A percentile compares a stretch with the other conserved stretches of the same genome.
phyloP scores from a whole-genome alignment of 2,888 invertebrate genomes.

The Elegia similella region DNA sequence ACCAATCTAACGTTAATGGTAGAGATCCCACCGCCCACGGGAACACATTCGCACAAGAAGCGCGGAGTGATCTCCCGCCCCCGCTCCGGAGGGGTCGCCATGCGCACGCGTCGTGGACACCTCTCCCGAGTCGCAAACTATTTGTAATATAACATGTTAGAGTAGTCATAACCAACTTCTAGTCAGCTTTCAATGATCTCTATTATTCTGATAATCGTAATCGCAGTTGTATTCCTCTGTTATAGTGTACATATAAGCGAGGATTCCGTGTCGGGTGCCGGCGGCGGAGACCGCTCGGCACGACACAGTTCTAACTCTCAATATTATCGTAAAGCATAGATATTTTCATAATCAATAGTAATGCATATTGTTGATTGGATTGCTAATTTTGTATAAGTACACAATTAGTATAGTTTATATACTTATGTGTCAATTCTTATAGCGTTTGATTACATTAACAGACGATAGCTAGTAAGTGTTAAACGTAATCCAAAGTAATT shows the following conservation, averaged over 20 bases:
- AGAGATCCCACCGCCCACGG: conserved; percentile 28
- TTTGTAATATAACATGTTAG: conserved; percentile 64
- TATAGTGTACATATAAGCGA: conserved; percentile 55
- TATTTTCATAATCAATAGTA: conserved; percentile 78
- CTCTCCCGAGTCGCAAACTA: conserved; percentile 31
- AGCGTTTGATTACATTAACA: conserved; percentile 81
- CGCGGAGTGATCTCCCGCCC: conserved; percentile 25
- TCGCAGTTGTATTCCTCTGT: conserved; percentile 63
- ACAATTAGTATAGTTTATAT: conserved; percentile 83
- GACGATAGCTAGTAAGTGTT: conserved; percentile 80
- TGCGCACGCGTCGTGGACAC: conserved; percentile 23
- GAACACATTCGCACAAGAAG: conserved; percentile 49
- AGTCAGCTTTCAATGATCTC: conserved; percentile 79
- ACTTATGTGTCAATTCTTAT: conserved; percentile 83
- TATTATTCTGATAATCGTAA: conserved; percentile 67
- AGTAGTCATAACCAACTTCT: conserved; percentile 74
- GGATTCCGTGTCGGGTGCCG: conserved; percentile 59
- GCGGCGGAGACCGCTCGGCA: conserved; percentile 29
- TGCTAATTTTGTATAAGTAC: conserved; percentile 80
- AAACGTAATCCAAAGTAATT: conserved; percentile 66
- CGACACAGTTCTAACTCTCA: conserved; percentile 50
- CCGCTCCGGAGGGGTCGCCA: conserved; percentile 15
- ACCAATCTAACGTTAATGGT: conserved; percentile 61
- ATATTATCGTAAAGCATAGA: conserved; percentile 66
- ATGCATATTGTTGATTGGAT: conserved; percentile 76